phyloP scores from a whole-genome alignment of 2,113 vertebrate genomes.

The Malurus alboscapulatus region DNA sequence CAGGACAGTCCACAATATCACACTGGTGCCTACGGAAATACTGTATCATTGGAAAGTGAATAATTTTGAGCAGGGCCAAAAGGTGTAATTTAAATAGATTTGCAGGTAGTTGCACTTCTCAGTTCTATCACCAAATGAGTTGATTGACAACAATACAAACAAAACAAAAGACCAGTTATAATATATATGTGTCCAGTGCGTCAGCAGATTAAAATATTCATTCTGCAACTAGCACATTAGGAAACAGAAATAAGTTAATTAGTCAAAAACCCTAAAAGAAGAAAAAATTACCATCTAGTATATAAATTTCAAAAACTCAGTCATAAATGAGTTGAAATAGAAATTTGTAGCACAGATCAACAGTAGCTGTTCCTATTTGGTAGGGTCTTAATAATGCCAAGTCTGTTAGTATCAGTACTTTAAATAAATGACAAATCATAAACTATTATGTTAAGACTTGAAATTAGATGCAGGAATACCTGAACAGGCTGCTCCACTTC shows the following conservation, averaged over 20 bases:
- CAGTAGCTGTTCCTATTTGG: not conserved
- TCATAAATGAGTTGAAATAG: not conserved
- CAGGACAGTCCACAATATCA: not conserved
- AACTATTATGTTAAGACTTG: not conserved
- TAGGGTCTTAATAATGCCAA: not conserved
- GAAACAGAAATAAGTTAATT: not conserved
- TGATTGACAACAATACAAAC: not conserved
- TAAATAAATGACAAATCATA: not conserved
- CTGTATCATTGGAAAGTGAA: not conserved
- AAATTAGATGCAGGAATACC: not conserved
- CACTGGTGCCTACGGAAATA: not conserved
- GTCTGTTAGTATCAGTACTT: not conserved
- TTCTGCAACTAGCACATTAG: not conserved
- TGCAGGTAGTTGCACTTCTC: not conserved
- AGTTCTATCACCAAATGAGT: not conserved
- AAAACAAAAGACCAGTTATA: not conserved
- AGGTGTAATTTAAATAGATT: not conserved
- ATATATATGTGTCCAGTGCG: not conserved
- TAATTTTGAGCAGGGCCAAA: not conserved
- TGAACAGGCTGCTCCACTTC: not conserved
- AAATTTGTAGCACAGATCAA: not conserved
- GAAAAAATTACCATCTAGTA: not conserved
- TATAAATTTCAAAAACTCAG: not conserved
- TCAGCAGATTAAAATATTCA: not conserved
- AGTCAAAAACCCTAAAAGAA: not conserved